A percentile compares a stretch with the other conserved stretches of the same genome.
Evolutionary conservation across 2,888 invertebrate species (phyloP).

Genomic region (Cosmia pyralina): DNA sequence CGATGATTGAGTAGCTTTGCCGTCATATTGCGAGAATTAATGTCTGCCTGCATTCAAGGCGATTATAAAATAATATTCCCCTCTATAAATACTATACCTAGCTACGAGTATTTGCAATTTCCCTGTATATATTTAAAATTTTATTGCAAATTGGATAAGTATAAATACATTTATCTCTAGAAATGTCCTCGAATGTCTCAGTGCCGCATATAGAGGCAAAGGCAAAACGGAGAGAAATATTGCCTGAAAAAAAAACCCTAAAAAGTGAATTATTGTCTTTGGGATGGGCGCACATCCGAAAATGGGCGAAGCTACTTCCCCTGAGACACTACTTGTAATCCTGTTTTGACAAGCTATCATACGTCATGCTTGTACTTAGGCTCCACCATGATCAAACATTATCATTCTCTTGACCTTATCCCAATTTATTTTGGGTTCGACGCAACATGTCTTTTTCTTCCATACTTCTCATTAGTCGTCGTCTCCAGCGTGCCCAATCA

Average conservation of each 20-base stretch:
- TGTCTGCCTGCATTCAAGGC: conserved; percentile 6
- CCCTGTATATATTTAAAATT: conserved; percentile 5
- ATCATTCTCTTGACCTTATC: too few species aligned
- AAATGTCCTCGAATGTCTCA: conserved; percentile 11
- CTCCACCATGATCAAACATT: neutral
- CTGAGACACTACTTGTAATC: neutral
- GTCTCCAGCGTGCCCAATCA: too few species aligned
- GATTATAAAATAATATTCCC: conserved; percentile 1
- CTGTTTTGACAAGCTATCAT: neutral
- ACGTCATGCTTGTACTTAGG: neutral
- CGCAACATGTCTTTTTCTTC: too few species aligned
- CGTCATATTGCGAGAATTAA: conserved; percentile 10
- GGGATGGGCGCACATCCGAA: neutral
- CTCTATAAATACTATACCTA: neutral
- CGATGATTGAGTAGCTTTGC: conserved; percentile 26
- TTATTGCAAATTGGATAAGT: neutral
- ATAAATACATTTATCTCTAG: conserved; percentile 12
- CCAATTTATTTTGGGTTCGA: too few species aligned
- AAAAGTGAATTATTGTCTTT: conserved; percentile 5
- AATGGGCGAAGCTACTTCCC: neutral
- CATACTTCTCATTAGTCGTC: too few species aligned
- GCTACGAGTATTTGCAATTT: conserved; percentile 17
- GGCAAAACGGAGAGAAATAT: neutral
- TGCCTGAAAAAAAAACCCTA: neutral
- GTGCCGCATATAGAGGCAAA: neutral